Evolutionary conservation across 2,113 vertebrate genomes (phyloP), one percentile per base, ranked within the genome.

Genomic region (Scytalopus superciliaris): DNA sequence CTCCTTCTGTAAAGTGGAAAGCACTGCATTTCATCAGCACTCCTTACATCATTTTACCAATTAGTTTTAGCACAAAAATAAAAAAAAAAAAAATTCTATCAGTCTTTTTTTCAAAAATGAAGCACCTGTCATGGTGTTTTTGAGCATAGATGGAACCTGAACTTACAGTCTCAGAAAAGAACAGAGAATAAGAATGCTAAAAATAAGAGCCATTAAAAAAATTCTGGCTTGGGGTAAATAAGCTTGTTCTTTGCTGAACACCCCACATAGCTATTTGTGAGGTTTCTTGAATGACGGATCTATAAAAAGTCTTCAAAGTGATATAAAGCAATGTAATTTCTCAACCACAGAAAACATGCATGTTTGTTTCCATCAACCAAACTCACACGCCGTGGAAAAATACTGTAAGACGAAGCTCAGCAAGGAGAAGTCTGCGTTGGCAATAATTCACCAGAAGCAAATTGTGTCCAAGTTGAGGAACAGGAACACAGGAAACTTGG

Each of bases 81-180:
- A n/a, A n/a, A n/a, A n/a, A n/a, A n/a, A n/a, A n/a, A n/a, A n/a
- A n/a, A n/a, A n/a, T n/a, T n/a, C 14, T 42, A 40, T 4, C 4
- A 24, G 28, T 56, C 7, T n/a, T n/a, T n/a, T 66, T 75, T 72
- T 60, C 35, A 79, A 55, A 60, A 45, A 2, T 31, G 5, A 75
- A 49, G 6, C 2, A n/a, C 1, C 1, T 35, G 24, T 50, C 33
- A 14, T 1, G 1, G 1, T 57, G 3, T 4, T 50, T 91, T 68
- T 39, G 76, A 56, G 6, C 31, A 50, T 6, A 74, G 13, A 6
- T 49, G 8, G 12, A 94, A 82, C 8, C 3, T 23, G 9, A 82
- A 76, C 83, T 55, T 76, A 2, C 7, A 62, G 8, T 50, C 16
- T 42, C 21, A 77, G 35, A 83, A 90, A 72, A 31, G 31, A 89